phyloP scores from a whole-genome alignment of 2,888 invertebrate species.

The Calliphora vomitoria region DNA sequence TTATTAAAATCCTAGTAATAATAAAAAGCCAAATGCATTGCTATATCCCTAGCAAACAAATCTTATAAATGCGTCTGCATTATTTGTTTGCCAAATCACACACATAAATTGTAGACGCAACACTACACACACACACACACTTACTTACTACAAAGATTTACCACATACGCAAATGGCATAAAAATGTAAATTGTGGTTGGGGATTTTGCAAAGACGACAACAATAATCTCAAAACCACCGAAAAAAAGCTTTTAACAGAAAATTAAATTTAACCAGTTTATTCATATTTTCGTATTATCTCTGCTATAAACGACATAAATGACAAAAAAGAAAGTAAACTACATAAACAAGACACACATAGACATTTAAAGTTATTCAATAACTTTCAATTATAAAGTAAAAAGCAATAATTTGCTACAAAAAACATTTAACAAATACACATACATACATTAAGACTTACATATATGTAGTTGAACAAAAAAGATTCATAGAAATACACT shows the following conservation, averaged over 20 bases:
- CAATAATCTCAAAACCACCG: constrained; percentile 9
- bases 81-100: neutral
- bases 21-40: neutral
- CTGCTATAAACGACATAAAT: neutral
- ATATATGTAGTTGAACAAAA: too few species aligned
- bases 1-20: neutral
- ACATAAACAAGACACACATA: neutral
- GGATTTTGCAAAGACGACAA: constrained; percentile 6
- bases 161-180: constrained; percentile 32
- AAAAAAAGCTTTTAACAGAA: constrained; percentile 59
- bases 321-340: constrained; percentile 29
- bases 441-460: neutral
- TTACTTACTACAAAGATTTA: neutral
- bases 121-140: neutral
- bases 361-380: constrained; percentile 71
- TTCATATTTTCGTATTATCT: constrained; percentile 63
- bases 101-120: constrained; percentile 26
- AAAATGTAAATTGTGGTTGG: constrained; percentile 36
- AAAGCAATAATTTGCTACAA: constrained; percentile 71
- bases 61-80: neutral
- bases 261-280: constrained; percentile 60
- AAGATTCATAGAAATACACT: neutral
- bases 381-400: constrained; percentile 73
- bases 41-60: too few species aligned
- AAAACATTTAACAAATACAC: constrained; percentile 46